These are phyloP conservation scores for Lepidonotus clava DNA, from an alignment of 2,888 invertebrate species.

Conservation along the genomic window DNA sequence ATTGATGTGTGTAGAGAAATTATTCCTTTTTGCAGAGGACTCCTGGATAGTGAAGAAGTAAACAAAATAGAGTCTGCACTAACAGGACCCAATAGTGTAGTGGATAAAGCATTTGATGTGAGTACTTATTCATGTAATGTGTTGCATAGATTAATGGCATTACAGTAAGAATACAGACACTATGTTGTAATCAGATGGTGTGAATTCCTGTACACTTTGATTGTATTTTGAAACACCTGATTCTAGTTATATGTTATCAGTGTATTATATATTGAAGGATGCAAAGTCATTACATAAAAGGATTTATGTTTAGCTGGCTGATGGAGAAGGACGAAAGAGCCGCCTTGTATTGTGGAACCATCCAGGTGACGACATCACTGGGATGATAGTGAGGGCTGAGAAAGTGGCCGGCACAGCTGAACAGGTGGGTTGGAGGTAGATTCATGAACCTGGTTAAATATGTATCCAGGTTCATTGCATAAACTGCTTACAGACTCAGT, in stretches of 20 bases:
- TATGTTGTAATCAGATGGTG: too few species aligned
- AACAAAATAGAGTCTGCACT: conserved; percentile 51
- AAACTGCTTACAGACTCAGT: too few species aligned
- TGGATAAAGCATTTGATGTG: conserved; percentile 56
- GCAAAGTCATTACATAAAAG: background rate
- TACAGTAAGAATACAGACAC: too few species aligned
- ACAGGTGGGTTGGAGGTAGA: conserved; percentile 58
- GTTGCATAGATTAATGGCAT: background rate
- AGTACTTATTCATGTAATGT: conserved; percentile 37
- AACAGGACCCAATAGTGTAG: conserved; percentile 37
- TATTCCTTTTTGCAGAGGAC: conserved; percentile 48
- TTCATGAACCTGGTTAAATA: too few species aligned
- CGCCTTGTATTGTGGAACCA: conserved; percentile 65
- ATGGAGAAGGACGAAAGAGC: conserved; percentile 62
- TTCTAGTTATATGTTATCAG: too few species aligned
- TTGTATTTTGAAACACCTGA: too few species aligned
- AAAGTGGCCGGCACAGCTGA: conserved; percentile 65
- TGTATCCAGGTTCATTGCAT: too few species aligned
- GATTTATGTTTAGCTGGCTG: conserved; percentile 58
- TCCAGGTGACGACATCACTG: conserved; percentile 68
- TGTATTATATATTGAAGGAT: too few species aligned
- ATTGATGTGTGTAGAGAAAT: too few species aligned
- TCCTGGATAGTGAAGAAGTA: conserved; percentile 56
- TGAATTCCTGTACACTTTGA: too few species aligned
- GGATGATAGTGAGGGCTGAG: conserved; percentile 64